Conservation (phyloP, 2,888 invertebrate genomes). For the Drosophila anomalata region DNA sequence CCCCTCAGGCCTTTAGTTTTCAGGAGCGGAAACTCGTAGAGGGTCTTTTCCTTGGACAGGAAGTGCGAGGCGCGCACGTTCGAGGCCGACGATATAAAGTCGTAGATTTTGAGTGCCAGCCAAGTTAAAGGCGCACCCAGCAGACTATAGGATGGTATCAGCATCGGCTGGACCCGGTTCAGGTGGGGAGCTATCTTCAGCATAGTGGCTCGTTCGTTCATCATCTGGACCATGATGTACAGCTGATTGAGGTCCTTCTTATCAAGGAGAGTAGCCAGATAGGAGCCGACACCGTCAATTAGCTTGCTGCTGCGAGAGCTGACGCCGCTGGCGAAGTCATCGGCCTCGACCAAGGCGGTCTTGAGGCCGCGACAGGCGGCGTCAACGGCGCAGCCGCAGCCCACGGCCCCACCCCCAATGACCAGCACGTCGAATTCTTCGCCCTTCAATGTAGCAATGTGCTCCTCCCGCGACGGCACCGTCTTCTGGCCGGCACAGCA, state of each 20-base stretch:
- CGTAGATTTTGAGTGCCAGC: constrained; percentile 99
- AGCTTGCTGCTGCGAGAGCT: constrained; percentile 98
- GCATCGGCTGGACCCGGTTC: constrained; percentile 97
- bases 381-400: constrained; percentile 97
- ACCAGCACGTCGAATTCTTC: constrained; percentile 96
- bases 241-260: constrained; percentile 95
- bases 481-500: constrained; percentile 8
- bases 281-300: constrained; percentile 98
- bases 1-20: constrained; percentile 96
- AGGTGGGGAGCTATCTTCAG: constrained; percentile 97
- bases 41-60: constrained; percentile 94
- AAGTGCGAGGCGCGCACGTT: constrained; percentile 97
- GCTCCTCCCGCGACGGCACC: constrained; percentile 91
- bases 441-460: constrained; percentile 89
- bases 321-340: constrained; percentile 97
- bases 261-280: constrained; percentile 98
- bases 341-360: constrained; percentile 96
- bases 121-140: constrained; percentile 99
- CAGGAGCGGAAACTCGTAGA: constrained; percentile 98
- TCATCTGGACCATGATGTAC: constrained; percentile 98
- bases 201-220: constrained; percentile 97
- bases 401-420: constrained; percentile 98
- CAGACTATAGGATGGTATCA: constrained; percentile 99
- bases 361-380: constrained; percentile 96
- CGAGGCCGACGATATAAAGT: constrained; percentile 96